phyloP scores from a whole-genome alignment of 2,797 vertebrate genomes.

The Propithecus perrieri region DNA sequence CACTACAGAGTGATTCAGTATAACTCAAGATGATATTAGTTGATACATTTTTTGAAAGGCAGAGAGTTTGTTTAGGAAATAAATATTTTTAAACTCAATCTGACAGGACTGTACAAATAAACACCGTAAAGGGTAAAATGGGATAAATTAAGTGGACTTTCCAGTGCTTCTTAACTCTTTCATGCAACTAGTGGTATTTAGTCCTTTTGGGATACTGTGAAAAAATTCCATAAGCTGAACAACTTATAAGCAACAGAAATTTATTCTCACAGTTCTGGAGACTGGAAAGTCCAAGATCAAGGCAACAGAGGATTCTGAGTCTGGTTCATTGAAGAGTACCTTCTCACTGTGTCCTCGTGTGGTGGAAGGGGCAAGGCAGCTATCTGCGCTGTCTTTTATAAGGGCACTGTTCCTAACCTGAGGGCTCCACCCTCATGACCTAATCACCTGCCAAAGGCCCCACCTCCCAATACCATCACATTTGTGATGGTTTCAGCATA shows the following conservation, averaged over 20 bases:
- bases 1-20: not conserved
- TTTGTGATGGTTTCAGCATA: not conserved
- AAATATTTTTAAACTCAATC: not conserved
- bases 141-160: not conserved
- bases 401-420: not conserved
- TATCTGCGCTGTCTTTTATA: not conserved
- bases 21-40: not conserved
- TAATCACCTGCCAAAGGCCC: not conserved
- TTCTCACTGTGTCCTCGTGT: not conserved
- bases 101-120: not conserved
- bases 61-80: not conserved
- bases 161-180: not conserved
- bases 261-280: not conserved
- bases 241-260: not conserved
- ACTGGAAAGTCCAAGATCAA: not conserved
- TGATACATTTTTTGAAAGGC: not conserved
- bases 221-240: not conserved
- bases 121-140: not conserved
- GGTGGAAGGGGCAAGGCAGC: not conserved
- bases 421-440: not conserved
- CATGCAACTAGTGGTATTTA: not conserved
- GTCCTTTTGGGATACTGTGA: not conserved
- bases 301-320: not conserved
- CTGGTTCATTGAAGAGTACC: not conserved
- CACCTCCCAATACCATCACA: not conserved